A percentile compares a stretch with the other conserved stretches of the same genome.
Evolutionary conservation across 2,113 vertebrate species (phyloP).

Genomic region (Notechis scutatus): DNA sequence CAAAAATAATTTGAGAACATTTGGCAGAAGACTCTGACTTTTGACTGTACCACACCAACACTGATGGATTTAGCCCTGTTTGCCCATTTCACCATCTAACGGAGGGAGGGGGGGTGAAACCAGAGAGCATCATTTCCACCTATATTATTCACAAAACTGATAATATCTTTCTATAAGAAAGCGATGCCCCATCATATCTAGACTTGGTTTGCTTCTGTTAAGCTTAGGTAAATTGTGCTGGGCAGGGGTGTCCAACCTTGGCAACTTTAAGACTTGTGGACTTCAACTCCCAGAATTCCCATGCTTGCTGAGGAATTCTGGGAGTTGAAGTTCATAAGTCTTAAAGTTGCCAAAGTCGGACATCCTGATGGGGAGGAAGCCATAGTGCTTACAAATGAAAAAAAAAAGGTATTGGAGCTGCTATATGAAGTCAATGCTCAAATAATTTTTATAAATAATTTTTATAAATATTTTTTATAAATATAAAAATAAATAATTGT

Average conservation of each 20-base stretch:
- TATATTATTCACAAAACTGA: background rate
- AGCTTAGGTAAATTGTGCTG: background rate
- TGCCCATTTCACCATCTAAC: background rate
- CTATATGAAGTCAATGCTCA: background rate
- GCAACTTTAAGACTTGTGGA: background rate
- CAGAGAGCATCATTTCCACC: background rate
- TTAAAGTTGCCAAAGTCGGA: background rate
- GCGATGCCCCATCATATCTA: too few relatives aligned
- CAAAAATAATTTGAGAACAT: background rate
- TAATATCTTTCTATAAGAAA: background rate
- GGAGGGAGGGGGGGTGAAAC: fast-evolving
- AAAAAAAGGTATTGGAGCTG: background rate
- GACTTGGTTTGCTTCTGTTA: background rate
- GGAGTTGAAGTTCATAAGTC: background rate
- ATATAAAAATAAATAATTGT: too few relatives aligned
- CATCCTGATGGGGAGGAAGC: background rate
- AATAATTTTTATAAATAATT: background rate
- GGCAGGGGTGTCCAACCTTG: background rate
- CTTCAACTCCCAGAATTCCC: background rate
- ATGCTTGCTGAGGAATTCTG: background rate
- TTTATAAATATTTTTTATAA: too few relatives aligned
- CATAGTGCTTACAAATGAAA: background rate
- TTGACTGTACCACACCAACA: background rate
- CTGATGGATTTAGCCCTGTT: background rate
- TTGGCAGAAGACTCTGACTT: background rate